Evolutionary conservation across 2,797 vertebrate species (phyloP), one percentile per base, ranked within the genome.

Genomic region (Hippocampus kuda): DNA sequence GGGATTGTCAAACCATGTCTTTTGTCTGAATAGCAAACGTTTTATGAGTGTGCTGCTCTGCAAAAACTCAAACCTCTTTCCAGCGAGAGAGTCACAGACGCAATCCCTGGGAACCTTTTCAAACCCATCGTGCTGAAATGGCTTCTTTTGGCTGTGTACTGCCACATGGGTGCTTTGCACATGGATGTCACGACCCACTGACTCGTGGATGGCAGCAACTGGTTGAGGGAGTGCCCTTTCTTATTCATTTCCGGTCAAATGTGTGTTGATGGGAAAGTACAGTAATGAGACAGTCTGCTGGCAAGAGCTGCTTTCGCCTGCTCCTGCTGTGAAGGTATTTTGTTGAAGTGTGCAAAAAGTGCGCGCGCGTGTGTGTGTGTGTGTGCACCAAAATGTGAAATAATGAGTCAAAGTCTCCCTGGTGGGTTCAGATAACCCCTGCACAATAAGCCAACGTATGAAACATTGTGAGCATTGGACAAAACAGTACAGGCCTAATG

Each of bases 271-370:
- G 9, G 9, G 57, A 57, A 57, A 15, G 49, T 1, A 70, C 27
- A 66, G 44, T 49, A 66, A 51, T 24, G 63, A 68, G 68, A 61
- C 24, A 24, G 59, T 49, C n/a, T 16, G 42, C 68, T 64, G 56
- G 68, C 61, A 59, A 34, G 1, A 27, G 26, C 20, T 66, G 5
- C 65, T 20, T 26, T 70, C 64, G 49, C 65, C 61, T 68, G 27
- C 53, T 70, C 51, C 53, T 67, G 51, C 34, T 46, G 44, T 66
- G 22, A 12, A 53, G 15, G 65, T 30, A 49, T 49, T 57, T 22
- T 56, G 6, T 26, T n/a, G 38, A 57, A 42, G 24, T 38, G 44
- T 51, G 18, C 20, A 8, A 20, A 46, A 34, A 56, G 22, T 10
- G 30, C 1, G 30, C 1, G 30, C 1, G n/a, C 5, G 22, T 10